Evolutionary conservation across 2,113 vertebrate species (phyloP), one percentile per base, ranked within the genome.

Genomic region (Cebus imitator): DNA sequence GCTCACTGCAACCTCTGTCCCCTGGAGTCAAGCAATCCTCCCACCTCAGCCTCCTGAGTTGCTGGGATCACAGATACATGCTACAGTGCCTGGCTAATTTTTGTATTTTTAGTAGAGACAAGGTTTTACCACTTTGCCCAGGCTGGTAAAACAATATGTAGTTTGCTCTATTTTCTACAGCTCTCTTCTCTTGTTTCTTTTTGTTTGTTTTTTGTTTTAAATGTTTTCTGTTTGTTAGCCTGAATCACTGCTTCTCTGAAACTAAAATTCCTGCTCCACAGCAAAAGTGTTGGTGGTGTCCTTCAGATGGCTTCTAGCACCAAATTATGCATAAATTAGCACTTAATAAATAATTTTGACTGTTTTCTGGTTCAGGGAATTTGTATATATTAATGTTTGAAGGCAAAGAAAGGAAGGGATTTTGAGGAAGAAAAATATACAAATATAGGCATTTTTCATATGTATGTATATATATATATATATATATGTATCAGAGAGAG

Each of bases 351-450:
- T 52, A 84, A 76, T 85, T 79, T 43, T 48, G 2, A 73, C 87
- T 90, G 25, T 64, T 90, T 82, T 94, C 85, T 92, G 70, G 72
- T 40, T 68, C 64, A 93, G 18, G 43, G 90, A 92, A 58, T 23
- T 85, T 78, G 68, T 57, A 70, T 27, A 52, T 40, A 37, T 75
- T 88, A 94, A 88, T 78, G 25, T 45, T 88, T 25, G 43, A 93
- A 75, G 55, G 48, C 35, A 57, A 87, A 83, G 12, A 45, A 73
- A 87, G 6, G 35, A 95, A 93, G 37, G 45, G 8, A 80, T 80
- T 86, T 90, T 96, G 80, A 92, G 8, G 68, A 91, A 37, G 25
- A 91, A 64, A 95, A 96, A 88, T 72, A 52, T 30, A 45, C 52
- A 80, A 93, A 81, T 76, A 80, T 32, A 89, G 48, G 48, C 25